phyloP scores from a whole-genome alignment of 2,888 invertebrate species.

The Nomada fabriciana region DNA sequence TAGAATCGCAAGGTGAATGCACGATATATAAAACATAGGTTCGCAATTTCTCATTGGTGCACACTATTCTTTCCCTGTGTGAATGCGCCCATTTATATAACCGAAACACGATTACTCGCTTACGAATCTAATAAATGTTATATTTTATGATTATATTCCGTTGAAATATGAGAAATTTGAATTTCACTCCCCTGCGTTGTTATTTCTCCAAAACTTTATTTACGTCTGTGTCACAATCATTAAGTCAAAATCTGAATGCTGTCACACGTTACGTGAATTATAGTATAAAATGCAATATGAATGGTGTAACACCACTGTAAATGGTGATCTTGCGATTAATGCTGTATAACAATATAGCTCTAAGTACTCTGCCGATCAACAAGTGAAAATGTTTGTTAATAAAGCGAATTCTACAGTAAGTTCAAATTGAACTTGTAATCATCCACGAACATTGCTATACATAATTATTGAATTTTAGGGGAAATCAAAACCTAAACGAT shows the following conservation, averaged over 20 bases:
- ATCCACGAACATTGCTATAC: neutral
- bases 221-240: neutral
- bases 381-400: neutral
- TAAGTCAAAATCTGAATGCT: neutral
- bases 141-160: constrained; percentile 30
- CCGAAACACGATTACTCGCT: neutral
- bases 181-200: neutral
- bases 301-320: neutral
- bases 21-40: neutral
- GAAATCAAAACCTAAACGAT: constrained; percentile 18
- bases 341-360: neutral
- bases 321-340: neutral
- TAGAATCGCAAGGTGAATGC: constrained; percentile 6
- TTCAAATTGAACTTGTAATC: neutral
- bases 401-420: constrained; percentile 26
- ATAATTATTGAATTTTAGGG: constrained; percentile 7
- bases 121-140: neutral
- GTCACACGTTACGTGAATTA: neutral
- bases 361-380: neutral
- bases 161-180: constrained; percentile 33
- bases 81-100: constrained; percentile 27
- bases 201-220: neutral
- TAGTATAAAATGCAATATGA: neutral
- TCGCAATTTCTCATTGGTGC: constrained; percentile 15
- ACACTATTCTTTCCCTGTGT: neutral